Base-by-base conservation (phyloP, 2,113 vertebrate species). In the Neopipo cinnamomea region DNA sequence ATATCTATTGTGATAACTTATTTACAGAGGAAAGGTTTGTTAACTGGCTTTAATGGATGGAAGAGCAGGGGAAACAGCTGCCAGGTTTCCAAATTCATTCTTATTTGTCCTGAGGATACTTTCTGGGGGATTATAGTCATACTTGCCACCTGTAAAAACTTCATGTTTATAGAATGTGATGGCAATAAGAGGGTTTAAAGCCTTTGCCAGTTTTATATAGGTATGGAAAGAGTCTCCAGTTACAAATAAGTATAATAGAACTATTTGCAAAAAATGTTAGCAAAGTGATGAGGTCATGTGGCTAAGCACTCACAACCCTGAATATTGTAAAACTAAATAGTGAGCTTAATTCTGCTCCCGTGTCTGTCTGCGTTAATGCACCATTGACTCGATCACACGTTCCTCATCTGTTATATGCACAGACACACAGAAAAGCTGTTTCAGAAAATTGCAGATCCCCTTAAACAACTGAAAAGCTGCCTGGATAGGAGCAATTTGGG, bases 71-170 rank as follows among this genome's bases (percentile, higher is more conserved):
- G 14, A 59, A 87, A 41, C 37, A 76, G 49, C 74, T 88, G 63
- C 33, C 61, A 66, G 4, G 2, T 84, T 94, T 96, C 88, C 71
- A 70, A 89, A 93, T 42, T 65, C 7, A 9, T 89, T 76, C 46
- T 53, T 77, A 46, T 20, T 89, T 93, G n/a, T 68, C 50, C 23
- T 66, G 66, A 91, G 79, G 67, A 80, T 95, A 33, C 53, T 90
- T 93, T 63, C 41, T 61, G 16, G 22, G 39, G 16, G 18, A 70
- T 41, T 50, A 22, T 65, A 79, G 53, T 91, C 72, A 77, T 68
- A 82, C 24, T 88, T 90, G 18, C 82, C 92, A 94, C 63, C 74
- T 96, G 78, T 91, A 50, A 71, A 76, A 93, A 81, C 65, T 55
- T 85, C 12, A 22, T 46, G 27, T 85, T 93, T 85, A n/a, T 89